Evolutionary conservation across 2,797 vertebrate genomes (phyloP), one percentile per base, ranked within the genome.

Genomic region (Pogoniulus pusillus): DNA sequence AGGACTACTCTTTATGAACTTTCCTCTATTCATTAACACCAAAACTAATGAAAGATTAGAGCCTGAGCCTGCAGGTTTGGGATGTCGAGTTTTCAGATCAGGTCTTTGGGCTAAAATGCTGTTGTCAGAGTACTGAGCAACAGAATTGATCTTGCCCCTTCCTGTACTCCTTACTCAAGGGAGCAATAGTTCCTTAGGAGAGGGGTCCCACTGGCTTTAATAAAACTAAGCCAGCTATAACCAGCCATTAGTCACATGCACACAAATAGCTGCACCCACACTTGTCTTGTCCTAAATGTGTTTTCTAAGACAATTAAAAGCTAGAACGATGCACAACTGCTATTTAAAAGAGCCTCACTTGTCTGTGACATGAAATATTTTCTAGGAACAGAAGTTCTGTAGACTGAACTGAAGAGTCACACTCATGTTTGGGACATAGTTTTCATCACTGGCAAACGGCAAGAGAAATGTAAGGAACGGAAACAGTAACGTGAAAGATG

Each of bases 401-500:
- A 77, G 62, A 62, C 37, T 82, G 47, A 91, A 81, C 12, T 62
- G 64, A 79, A 91, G 92, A 92, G 58, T 69, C 62, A 79, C 35
- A 20, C 24, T 66, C 41, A 83, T 41, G 47, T 87, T 90, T 82
- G 71, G 45, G 87, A 93, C 76, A 82, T 35, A 79, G 49, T 63
- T 71, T 84, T 90, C 69, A 71, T 19, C 93, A 80, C 94, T 20
- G 26, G 71, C 79, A 81, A 94, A 73, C 64, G 88, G 49, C 73
- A 95, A 96, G 66, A 96, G 96, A 95, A 82, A 87, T 68, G 54
- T 64, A 86, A 54, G 87, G 70, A 94, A 96, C 27, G 55, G 93
- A 92, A 92, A 95, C 84, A 29, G 71, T 91, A 94, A 96, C 66
- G 84, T 79, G 75, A 94, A 96, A 93, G 82, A 95, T 94, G 81